Evolutionary conservation across 2,113 vertebrate species (phyloP), one percentile per base, ranked within the genome.

Genomic region (Nibea albiflora): DNA sequence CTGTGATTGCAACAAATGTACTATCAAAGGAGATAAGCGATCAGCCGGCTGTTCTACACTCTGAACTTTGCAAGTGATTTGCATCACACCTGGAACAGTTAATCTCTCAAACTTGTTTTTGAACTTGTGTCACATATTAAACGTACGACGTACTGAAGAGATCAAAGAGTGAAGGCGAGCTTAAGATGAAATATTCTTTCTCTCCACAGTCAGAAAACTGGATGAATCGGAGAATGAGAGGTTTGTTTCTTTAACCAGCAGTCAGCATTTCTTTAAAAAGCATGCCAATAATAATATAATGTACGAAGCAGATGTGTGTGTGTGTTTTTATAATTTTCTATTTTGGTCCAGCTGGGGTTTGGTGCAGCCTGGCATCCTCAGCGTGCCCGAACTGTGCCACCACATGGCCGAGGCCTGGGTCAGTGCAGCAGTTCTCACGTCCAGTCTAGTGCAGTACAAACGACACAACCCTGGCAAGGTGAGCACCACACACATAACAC

Each of bases 341-440:
- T 79, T 1, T 79, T 50, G 78, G 1, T 90, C 11, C 35, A 99
- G 97, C 89, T 98, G 97, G 97, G 97, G 97, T 68, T 95, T 97
- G 3, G 96, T 98, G 87, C 97, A 99, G 92, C 98, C 98, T 47
- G 96, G 92, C 80, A 91, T 97, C 73, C 95, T 98, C 2, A 97
- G 97, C 24, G 95, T 99, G 49, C 97, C 97, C 6, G 97, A 99
- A 87, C 94, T 99, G 83, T 97, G 97, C 60, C 96, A 97, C 80
- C 96, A 97, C 83, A 84, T 98, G 63, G 97, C 97, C 65, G 97
- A 98, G 93, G 94, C 93, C 81, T 99, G 96, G 96, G 96, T 99
- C 93, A 94, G 94, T 53, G 94, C 64, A 62, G 91, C 89, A 64
- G 93, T 92, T 80, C 95, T 97, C 88, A 80, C 93, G 35, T 95